A percentile compares a stretch with the other conserved stretches of the same genome.
phyloP scores from a whole-genome alignment of 2,797 vertebrate genomes.

The Euthynnus affinis region DNA sequence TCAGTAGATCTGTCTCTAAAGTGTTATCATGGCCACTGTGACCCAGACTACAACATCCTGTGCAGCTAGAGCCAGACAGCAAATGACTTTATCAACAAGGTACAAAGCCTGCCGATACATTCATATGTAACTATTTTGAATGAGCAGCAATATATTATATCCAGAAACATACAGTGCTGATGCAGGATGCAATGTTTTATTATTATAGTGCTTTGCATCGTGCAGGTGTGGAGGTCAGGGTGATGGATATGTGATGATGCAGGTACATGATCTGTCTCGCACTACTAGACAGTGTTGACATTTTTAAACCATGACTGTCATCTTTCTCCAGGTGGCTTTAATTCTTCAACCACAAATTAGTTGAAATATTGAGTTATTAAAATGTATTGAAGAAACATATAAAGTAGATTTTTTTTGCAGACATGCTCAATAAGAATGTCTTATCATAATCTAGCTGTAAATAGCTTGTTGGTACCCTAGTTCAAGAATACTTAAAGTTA shows the following conservation, averaged over 20 bases:
- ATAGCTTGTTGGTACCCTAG: background rate
- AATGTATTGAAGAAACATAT: background rate
- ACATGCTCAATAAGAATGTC: background rate
- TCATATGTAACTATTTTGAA: background rate
- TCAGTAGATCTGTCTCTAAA: conserved; percentile 28
- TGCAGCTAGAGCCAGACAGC: background rate
- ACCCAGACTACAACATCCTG: conserved; percentile 35
- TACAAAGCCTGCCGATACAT: background rate
- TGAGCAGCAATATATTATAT: background rate
- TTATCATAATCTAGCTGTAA: background rate
- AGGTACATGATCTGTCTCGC: background rate
- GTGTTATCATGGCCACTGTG: conserved; percentile 11
- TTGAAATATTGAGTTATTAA: background rate
- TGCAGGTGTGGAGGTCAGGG: background rate
- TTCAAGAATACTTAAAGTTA: background rate
- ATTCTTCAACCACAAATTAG: background rate
- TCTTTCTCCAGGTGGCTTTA: background rate
- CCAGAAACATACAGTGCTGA: background rate
- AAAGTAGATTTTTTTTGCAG: background rate
- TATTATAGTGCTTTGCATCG: background rate
- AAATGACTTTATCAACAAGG: background rate
- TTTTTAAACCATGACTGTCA: background rate
- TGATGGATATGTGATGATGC: background rate
- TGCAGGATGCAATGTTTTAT: background rate
- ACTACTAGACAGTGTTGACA: background rate